A percentile compares a stretch with the other conserved stretches of the same genome.
Conservation (phyloP, 1,140 invertebrate species). For the Listronotus bonariensis region DNA sequence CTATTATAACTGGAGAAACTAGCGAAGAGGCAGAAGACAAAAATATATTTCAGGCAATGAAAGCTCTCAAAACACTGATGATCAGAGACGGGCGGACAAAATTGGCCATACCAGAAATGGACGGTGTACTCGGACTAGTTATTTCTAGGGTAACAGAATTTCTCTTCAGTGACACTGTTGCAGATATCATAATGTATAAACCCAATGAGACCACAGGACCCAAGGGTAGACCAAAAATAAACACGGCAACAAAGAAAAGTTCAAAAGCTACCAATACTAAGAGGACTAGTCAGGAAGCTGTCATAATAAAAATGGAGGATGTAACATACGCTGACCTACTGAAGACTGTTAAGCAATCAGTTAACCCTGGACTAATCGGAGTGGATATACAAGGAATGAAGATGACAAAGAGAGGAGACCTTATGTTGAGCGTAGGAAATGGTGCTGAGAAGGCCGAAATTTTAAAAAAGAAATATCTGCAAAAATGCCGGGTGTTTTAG, state of each 20-base stretch:
- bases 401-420: neutral
- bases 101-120: neutral
- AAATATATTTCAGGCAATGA: neutral
- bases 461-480: no score
- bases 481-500: no score
- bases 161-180: neutral
- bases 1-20: neutral
- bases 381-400: neutral
- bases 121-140: neutral
- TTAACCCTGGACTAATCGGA: neutral
- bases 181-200: neutral
- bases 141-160: neutral
- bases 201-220: neutral
- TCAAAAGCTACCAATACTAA: no score
- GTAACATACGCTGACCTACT: no score
- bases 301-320: no score
- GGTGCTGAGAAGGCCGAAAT: no score
- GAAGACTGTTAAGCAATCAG: no score
- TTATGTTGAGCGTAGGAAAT: no score
- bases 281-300: no score
- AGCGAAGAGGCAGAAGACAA: neutral
- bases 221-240: neutral
- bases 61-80: neutral
- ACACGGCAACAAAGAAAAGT: no score
- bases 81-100: neutral